Evolutionary conservation across 1,140 invertebrate genomes (phyloP).

Genomic region (Hylyphantes graminicola): DNA sequence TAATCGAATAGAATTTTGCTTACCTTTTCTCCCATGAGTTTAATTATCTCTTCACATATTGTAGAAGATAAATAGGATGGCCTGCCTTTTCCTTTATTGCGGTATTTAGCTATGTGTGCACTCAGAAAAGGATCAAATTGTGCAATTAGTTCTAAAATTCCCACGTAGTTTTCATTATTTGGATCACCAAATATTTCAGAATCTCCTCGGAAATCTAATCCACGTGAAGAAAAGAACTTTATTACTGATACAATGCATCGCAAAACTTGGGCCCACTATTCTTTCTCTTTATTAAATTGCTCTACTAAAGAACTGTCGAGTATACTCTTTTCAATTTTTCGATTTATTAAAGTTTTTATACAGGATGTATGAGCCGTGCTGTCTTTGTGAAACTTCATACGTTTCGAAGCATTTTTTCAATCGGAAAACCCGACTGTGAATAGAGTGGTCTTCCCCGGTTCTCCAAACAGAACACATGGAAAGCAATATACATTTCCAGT

Average conservation of each 20-base stretch:
- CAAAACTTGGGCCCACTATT: not conserved
- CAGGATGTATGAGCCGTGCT: too few relatives aligned
- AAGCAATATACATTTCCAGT: not conserved
- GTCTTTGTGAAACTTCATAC: too few relatives aligned
- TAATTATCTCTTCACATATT: constrained; percentile 6
- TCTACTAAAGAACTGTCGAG: not conserved
- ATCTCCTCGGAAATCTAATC: not conserved
- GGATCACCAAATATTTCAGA: not conserved
- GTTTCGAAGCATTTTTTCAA: not conserved
- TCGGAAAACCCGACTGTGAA: not conserved
- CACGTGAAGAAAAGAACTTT: not conserved
- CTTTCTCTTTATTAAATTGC: not conserved
- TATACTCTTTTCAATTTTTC: not conserved
- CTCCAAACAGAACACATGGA: not conserved
- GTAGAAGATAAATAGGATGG: constrained; percentile 17
- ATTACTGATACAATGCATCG: not conserved
- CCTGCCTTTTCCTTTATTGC: constrained; percentile 1
- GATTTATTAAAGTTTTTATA: too few relatives aligned
- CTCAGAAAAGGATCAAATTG: not conserved
- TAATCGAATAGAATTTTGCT: too few relatives aligned
- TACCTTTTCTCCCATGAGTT: constrained; percentile 12
- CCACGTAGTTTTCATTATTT: not conserved
- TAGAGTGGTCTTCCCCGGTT: too few relatives aligned
- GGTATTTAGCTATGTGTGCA: not conserved
- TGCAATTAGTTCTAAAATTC: not conserved